Evolutionary conservation across 2,113 vertebrate genomes (phyloP), one percentile per base, ranked within the genome.

Genomic region (Onychorhynchus coronatus): DNA sequence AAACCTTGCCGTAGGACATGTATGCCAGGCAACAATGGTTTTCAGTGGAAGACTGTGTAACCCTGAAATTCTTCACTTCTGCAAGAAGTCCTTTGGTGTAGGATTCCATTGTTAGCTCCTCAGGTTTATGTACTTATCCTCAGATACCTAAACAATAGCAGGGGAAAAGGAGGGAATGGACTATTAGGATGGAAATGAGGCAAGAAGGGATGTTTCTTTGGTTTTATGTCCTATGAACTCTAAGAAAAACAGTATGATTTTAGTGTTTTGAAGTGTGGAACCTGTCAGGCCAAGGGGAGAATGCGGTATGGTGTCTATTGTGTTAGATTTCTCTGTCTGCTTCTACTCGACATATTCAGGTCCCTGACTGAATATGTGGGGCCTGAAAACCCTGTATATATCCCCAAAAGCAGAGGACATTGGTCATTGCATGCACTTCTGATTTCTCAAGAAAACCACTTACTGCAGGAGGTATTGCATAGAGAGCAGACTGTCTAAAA

Each of bases 11-110:
- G 8, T 70, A 71, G 96, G 96, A 91, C 85, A 84, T 76, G 13
- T 50, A 58, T 94, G 98, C 97, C 97, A 98, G 97, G 95, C 94
- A 97, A 97, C 89, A 97, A 95, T 46, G 95, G 90, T 93, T 94
- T 89, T 81, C 84, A 55, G 9, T 96, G 95, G 83, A 96, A 97
- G 95, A 56, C 50, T 82, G 94, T 70, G 90, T 86, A 91, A 97
- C 63, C 68, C 97, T 96, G 76, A 86, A 94, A 97, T 94, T 92
- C 86, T 88, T 95, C 81, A 92, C 78, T 97, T 95, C 52, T 82
- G 49, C 61, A 65, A 71, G 62, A 85, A 89, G 93, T 89, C 84
- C 77, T 85, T 66, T 95, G 89, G 46, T 91, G 62, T 44, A 63
- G 85, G 79, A 88, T 6, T 19, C 85, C 92, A 86, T 67, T 3